Conservation (phyloP, 2,797 vertebrate species). For the Lagocephalus sceleratus region DNA sequence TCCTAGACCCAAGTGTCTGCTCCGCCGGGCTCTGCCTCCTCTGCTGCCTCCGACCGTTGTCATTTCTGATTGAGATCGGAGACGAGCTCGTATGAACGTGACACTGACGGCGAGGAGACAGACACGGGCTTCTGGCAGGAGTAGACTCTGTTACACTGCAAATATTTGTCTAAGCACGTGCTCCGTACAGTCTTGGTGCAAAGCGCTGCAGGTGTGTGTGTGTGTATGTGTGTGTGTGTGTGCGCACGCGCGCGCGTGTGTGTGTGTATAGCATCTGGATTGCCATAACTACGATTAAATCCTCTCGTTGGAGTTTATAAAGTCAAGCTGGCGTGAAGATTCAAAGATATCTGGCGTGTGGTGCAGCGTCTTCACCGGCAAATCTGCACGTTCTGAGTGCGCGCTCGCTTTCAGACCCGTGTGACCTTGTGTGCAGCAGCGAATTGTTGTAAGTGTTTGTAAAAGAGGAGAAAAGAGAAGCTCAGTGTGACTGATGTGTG, state of each 20-base stretch:
- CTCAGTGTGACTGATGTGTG: constrained; percentile 43
- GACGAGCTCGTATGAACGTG: constrained; percentile 19
- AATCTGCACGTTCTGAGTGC: not conserved
- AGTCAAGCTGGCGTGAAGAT: not conserved
- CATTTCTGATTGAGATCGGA: constrained; percentile 2
- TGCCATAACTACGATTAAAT: not conserved
- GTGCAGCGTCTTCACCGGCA: not conserved
- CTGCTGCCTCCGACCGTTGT: constrained; percentile 52
- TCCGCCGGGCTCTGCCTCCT: constrained; percentile 58
- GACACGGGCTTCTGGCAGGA: constrained; percentile 17
- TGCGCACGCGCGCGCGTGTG: too few relatives aligned
- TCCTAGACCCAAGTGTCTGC: constrained; percentile 25
- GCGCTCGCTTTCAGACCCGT: not conserved
- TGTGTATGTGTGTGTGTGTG: too few relatives aligned
- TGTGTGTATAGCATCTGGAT: not conserved
- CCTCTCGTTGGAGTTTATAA: not conserved
- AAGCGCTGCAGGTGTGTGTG: constrained; percentile 44
- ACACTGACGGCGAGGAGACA: constrained; percentile 12
- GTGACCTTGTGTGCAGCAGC: constrained; percentile 21
- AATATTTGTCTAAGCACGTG: constrained; percentile 70
- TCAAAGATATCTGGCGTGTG: constrained; percentile 1
- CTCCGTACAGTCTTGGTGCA: constrained; percentile 32
- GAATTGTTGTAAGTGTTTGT: not conserved
- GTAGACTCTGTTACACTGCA: constrained; percentile 38
- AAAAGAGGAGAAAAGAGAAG: constrained; percentile 42